Conservation (phyloP, 2,113 vertebrate species). For the Perognathus longimembris region DNA sequence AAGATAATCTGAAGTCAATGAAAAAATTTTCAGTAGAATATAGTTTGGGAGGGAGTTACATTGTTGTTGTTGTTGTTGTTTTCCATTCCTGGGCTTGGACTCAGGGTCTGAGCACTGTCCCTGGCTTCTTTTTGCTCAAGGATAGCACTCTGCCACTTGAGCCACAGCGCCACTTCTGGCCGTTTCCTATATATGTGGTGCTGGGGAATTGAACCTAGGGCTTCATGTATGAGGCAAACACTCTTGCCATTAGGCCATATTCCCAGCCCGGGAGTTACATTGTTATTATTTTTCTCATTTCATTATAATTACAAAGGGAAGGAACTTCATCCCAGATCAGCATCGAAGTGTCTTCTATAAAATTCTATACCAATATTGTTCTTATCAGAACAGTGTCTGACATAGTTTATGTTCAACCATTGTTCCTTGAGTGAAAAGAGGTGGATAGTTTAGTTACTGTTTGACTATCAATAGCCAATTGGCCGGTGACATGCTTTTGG, state of each 20-base stretch:
- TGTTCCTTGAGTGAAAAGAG: background rate
- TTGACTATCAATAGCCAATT: background rate
- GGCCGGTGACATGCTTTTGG: background rate
- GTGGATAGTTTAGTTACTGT: background rate
- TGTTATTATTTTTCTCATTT: conserved; percentile 26
- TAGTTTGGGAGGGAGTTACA: background rate
- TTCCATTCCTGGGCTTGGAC: too few relatives aligned
- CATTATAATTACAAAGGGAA: background rate
- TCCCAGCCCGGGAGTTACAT: background rate
- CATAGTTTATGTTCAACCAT: background rate
- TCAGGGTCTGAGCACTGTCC: too few relatives aligned
- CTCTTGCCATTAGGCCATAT: too few relatives aligned
- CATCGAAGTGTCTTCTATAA: background rate
- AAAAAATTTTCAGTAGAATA: conserved; percentile 19
- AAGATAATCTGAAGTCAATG: conserved; percentile 5
- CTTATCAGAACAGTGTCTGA: background rate
- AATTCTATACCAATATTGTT: background rate
- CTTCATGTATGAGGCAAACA: too few relatives aligned
- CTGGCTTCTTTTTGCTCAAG: too few relatives aligned
- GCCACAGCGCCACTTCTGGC: too few relatives aligned
- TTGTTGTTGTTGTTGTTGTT: background rate
- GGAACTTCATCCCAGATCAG: background rate
- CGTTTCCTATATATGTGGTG: too few relatives aligned
- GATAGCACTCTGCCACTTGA: too few relatives aligned
- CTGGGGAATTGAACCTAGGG: too few relatives aligned